Evolutionary conservation across 2,888 invertebrate species (phyloP), one percentile per base, ranked within the genome.

Genomic region (Pachliopta kotzebuea): DNA sequence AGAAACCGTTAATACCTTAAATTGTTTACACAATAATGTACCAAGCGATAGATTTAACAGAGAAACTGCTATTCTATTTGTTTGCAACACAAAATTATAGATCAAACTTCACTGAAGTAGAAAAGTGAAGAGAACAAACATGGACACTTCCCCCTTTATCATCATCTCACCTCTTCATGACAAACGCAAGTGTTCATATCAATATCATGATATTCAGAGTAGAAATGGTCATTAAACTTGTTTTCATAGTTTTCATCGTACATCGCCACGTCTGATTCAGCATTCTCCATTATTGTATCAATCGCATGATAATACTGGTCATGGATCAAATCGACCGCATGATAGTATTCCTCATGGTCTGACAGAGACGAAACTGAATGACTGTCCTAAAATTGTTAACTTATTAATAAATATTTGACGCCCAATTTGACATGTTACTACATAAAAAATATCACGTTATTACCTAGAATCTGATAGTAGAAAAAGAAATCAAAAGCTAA

Each of bases 271-370:
- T 86, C 81, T 37, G 76, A 69, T 68, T 88, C 89, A 0, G 77
- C 77, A 1, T 78, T 74, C 71, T 91, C 90, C 72, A 83, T 83
- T 76, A 91, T 91, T 0, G 90, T 87, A 57, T 85, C 86, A 68
- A 89, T 86, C 62, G 88, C 88, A 72, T 90, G 90, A 70, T 85
- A 77, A 71, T 77, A 81, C 59, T 86, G 86, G 50, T 75, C 72
- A 66, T 72, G 70, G 37, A 23, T 90, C 1, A 88, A 86, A 59
- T 85, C 86, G 68, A 89, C 86, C 66, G 88, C 88, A 72, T 90
- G 90, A 70, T 85, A 77, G 71, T 37, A 63, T 21, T 60, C 61
- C n/a, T 60, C 57, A 45, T 63, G 60, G 49, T 65, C 61, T 23
- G 65, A 60, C 31, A 61, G 42, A 6, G 65, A 65, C 29, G 65